Evolutionary conservation across 2,113 vertebrate species (phyloP).

Genomic region (Bufo gargarizans): DNA sequence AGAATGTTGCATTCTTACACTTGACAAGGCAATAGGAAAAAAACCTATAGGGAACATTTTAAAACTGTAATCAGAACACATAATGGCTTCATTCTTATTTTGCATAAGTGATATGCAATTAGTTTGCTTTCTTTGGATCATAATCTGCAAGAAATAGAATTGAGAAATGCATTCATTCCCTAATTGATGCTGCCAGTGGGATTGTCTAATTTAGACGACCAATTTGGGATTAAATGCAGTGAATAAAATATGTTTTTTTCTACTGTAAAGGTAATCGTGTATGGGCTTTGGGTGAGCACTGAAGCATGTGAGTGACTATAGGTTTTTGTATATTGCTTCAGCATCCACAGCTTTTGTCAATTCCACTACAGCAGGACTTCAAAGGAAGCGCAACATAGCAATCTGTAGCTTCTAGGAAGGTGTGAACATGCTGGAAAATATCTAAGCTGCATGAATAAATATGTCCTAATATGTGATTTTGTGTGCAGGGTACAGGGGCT

Average conservation of each 20-base stretch:
- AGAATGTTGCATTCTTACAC: constrained; percentile 57
- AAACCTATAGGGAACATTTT: constrained; percentile 58
- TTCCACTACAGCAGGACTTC: constrained; percentile 25
- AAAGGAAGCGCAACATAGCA: constrained; percentile 14
- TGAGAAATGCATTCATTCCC: constrained; percentile 58
- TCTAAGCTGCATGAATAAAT: constrained; percentile 48
- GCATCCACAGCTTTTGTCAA: constrained; percentile 13
- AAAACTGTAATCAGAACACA: constrained; percentile 64
- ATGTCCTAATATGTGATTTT: constrained; percentile 44
- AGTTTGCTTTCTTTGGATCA: constrained; percentile 63
- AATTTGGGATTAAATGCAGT: constrained; percentile 76
- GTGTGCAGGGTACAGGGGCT: constrained; percentile 9
- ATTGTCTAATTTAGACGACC: constrained; percentile 69
- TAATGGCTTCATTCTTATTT: constrained; percentile 58
- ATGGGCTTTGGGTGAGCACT: constrained; percentile 61
- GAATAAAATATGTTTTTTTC: constrained; percentile 66
- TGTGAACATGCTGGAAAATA: constrained; percentile 53
- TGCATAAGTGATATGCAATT: constrained; percentile 67
- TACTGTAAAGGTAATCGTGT: constrained; percentile 64
- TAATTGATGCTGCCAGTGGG: constrained; percentile 66
- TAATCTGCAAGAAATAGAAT: constrained; percentile 61
- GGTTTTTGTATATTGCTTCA: background rate
- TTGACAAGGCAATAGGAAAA: constrained; percentile 25
- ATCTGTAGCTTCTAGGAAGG: constrained; percentile 24
- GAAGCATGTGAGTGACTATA: constrained; percentile 55